Evolutionary conservation across 2,113 vertebrate genomes (phyloP), one percentile per base, ranked within the genome.

Genomic region (Triplophysa tibetana): DNA sequence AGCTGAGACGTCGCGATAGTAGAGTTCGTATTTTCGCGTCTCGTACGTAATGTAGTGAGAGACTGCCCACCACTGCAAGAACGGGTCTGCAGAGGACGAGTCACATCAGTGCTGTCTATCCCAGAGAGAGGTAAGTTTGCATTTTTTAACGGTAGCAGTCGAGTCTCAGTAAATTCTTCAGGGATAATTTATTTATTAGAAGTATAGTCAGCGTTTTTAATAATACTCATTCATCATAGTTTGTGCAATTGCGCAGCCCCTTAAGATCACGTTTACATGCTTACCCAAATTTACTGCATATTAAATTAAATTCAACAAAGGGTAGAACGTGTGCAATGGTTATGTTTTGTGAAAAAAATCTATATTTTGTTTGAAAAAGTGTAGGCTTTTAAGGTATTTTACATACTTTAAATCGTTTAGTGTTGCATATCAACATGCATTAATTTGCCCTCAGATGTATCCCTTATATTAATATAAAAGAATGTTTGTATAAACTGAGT

Each of bases 41-140:
- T 56, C 2, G 19, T 29, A 29, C 54, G 54, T 21, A 2, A 7
- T 56, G 19, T 19, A 58, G n/a, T n/a, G 7, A 58, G 54, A 56
- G 26, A 50, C 73, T 26, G 23, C 72, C 54, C 38, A n/a, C 62
- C 17, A 33, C 50, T 9, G 45, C 62, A 54, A 48, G 33, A 33
- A 24, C 10, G 3, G n/a, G 43, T 7, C 45, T 12, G 16, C 60
- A 76, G 74, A 6, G 17, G 48, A 52, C 62, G 24, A 8, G 5
- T 50, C 21, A 17, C 2, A 9, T 16, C 10, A 62, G 4, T 45
- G 21, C 29, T 11, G n/a, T 21, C 7, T 43, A 12, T 23, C 26
- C 12, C n/a, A 2, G n/a, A 58, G 26, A 74, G 48, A 77, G 75
- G 75, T 77, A 65, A 21, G 75, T 63, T 63, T 3, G 48, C n/a